A percentile compares a stretch with the other conserved stretches of the same genome.
phyloP scores from a whole-genome alignment of 2,797 vertebrate genomes.

The Bufotes viridis region DNA sequence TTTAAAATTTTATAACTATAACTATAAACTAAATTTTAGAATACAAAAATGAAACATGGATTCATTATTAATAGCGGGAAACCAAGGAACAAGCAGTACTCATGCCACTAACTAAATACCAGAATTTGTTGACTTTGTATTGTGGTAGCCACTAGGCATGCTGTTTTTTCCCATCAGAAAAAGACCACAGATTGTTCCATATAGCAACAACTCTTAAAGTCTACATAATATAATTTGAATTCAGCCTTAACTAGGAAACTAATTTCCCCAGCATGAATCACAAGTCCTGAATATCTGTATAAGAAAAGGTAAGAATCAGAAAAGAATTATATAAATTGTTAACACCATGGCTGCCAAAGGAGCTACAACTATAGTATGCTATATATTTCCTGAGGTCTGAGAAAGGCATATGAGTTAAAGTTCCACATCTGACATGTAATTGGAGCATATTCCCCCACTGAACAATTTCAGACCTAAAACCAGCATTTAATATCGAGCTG shows the following conservation, averaged over 20 bases:
- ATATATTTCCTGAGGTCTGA: not conserved
- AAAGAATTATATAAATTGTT: constrained; percentile 7
- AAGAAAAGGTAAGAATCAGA: constrained; percentile 12
- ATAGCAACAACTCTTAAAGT: not conserved
- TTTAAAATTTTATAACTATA: not conserved
- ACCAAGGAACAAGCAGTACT: not conserved
- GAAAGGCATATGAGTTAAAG: constrained; percentile 39
- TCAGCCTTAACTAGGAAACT: not conserved
- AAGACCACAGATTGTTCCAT: not conserved
- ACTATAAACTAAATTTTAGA: not conserved
- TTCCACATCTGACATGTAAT: constrained; percentile 38
- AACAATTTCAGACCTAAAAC: constrained; percentile 50
- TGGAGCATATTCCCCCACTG: constrained; percentile 42
- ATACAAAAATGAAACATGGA: not conserved
- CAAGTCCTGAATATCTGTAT: not conserved
- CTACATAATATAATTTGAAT: not conserved
- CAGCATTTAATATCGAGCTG: constrained; percentile 56
- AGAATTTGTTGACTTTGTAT: not conserved
- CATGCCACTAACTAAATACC: not conserved
- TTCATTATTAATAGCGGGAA: not conserved
- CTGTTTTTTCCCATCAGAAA: not conserved
- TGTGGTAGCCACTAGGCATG: not conserved
- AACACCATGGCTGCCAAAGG: not conserved
- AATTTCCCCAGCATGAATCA: constrained; percentile 5
- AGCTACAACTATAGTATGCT: not conserved